These are phyloP conservation scores for Drosophila lacicola DNA, from an alignment of 2,888 invertebrate genomes.

Conservation along the genomic window DNA sequence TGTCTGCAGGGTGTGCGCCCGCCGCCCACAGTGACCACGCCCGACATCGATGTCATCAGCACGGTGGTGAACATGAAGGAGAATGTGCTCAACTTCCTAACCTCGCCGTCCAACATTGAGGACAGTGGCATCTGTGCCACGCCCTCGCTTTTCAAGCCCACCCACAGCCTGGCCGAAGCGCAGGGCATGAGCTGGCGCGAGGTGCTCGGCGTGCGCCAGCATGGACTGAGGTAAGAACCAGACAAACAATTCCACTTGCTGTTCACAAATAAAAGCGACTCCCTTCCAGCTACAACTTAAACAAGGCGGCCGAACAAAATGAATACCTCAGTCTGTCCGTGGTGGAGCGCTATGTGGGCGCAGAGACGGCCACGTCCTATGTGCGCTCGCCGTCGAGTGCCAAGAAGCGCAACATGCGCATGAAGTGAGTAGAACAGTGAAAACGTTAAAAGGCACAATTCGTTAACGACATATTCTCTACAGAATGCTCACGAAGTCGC, in stretches of 20 bases:
- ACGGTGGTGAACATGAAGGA: conserved; percentile 88
- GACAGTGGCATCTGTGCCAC: conserved; percentile 53
- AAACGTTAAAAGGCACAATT: not conserved
- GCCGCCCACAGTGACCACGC: conserved; percentile 90
- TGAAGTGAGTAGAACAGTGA: conserved; percentile 85
- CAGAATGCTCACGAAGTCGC: conserved; percentile 87
- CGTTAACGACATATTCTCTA: not conserved
- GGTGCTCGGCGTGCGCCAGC: conserved; percentile 87
- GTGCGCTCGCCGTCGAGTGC: conserved; percentile 87
- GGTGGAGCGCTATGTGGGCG: conserved; percentile 90
- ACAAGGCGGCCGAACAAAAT: conserved; percentile 89
- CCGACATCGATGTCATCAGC: conserved; percentile 88
- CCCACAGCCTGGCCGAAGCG: conserved; percentile 78
- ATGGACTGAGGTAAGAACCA: conserved; percentile 90
- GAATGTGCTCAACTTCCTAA: conserved; percentile 84
- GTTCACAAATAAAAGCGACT: conserved; percentile 13
- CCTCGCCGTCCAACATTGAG: conserved; percentile 20
- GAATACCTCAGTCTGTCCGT: conserved; percentile 89
- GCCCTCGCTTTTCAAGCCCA: conserved; percentile 76
- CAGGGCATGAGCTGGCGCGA: conserved; percentile 87
- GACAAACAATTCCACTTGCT: not conserved
- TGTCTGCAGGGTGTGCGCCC: conserved; percentile 90
- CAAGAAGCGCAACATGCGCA: conserved; percentile 87
- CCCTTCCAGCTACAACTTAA: conserved; percentile 89
- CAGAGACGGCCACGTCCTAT: conserved; percentile 89